Evolutionary conservation across 2,888 invertebrate genomes (phyloP), one percentile per base, ranked within the genome.

Genomic region (Glaucopsyche alexis): DNA sequence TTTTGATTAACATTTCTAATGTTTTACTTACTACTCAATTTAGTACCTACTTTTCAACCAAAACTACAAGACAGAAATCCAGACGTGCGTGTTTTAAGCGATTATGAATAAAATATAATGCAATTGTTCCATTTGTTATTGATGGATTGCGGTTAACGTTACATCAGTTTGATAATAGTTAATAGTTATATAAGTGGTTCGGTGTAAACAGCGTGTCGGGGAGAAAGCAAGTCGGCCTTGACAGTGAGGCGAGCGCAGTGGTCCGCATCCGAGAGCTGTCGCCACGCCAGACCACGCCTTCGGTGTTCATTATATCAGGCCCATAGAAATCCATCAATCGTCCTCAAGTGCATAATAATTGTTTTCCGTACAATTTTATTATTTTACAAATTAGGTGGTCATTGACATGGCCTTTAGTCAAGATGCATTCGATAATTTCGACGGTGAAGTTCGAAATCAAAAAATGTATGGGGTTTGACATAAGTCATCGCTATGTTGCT

Each of bases 141-240:
- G 49, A 69, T 19, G 47, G 38, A 47, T 69, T 29, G 47, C 47
- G 60, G 60, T 60, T 19, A 19, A 13, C 29, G 72, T 88, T 87
- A 88, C 88, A 84, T 87, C 85, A 87, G 81, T 81, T 84, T 85
- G 69, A 69, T 71, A 74, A 73, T 60, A 72, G 72, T 66, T 74
- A 74, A 75, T 76, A 73, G 73, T 76, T 77, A 74, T 75, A 76
- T 76, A 76, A 78, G 74, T 71, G 81, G 80, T 82, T 82, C 80
- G 83, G 81, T 80, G 87, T 88, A 89, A 29, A 89, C 82, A 83
- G 82, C 82, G 83, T 74, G 75, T 75, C 78, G 83, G 80, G 84
- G 90, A 90, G 91, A 92, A 91, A 91, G 91, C 91, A 85, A 81
- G 81, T 78, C 83, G 91, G 89, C 91, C 91, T 92, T 92, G 91